Base-by-base conservation (phyloP, 2,113 vertebrate species). In the Larimichthys crocea region DNA sequence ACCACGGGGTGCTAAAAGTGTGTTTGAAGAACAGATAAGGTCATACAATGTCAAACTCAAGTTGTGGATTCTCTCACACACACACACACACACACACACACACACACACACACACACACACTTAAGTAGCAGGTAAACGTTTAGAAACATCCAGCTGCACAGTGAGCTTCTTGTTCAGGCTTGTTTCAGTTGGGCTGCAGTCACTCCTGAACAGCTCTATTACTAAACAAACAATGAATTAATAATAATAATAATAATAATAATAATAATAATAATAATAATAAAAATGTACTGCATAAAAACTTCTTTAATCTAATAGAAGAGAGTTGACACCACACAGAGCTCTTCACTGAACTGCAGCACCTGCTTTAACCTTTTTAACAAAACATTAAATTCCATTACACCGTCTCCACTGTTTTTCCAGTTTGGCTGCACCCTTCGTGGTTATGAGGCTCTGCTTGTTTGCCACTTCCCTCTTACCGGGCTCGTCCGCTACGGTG, bases 401-500 rank as follows among this genome's bases (percentile, higher is more conserved):
- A 17, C 16, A 14, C 20, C 62, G 9, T 17, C 10, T 53, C 19
- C n/a, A 15, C 10, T 71, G 53, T 75, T 60, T 53, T 31, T 35
- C 31, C 55, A 55, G 5, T 29, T 16, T 1, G 11, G 61, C 24
- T 73, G 50, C 59, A 78, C 31, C 60, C 24, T 70, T 56, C 14
- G 12, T 31, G 3, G 20, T 2, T 8, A 46, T 11, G 29, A 59
- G 14, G 12, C 8, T 8, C 12, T 14, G 48, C 44, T 60, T 46
- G 59, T 14, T 48, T 5, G 26, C 16, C 3, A 14, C 48, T 2
- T 20, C 8, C 15, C 3, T 57, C 66, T 85, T 94, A 98, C 98
- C 97, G 79, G 95, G 71, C 46, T 97, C 97, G 0, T 97, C 97
- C 68, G 90, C 93, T 24, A 88, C 76, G 15, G 88, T 3, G 2